Evolutionary conservation across 2,113 vertebrate species (phyloP).

Genomic region (Paralichthys olivaceus): DNA sequence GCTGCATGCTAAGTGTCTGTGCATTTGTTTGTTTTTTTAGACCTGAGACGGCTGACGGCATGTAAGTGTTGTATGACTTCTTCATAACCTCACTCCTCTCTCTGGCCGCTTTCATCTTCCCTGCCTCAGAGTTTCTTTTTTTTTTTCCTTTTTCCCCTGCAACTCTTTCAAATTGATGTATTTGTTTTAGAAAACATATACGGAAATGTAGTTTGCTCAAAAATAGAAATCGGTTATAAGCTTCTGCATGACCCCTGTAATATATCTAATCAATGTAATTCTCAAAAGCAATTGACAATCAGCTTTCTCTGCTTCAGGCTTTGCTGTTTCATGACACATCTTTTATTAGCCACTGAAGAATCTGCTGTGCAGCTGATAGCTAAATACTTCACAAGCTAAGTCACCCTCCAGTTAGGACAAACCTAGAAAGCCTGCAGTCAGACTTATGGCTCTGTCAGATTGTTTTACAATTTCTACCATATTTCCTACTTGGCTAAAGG

Average conservation of each 20-base stretch:
- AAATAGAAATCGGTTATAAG: not conserved
- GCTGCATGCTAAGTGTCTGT: constrained; percentile 87
- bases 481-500: no score
- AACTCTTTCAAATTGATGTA: not conserved
- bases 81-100: constrained; percentile 56
- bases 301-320: constrained; percentile 1
- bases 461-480: not conserved
- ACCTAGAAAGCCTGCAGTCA: not conserved
- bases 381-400: no score
- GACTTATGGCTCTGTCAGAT: not conserved
- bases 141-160: not conserved
- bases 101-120: not conserved
- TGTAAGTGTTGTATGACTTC: constrained; percentile 90
- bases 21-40: constrained; percentile 86
- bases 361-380: not conserved
- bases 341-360: not conserved
- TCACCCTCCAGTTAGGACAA: no score
- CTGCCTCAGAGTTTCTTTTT: not conserved
- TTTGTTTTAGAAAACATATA: no score
- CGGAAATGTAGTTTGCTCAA: not conserved
- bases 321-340: not conserved
- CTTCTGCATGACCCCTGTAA: not conserved
- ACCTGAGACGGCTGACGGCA: constrained; percentile 89
- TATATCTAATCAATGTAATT: not conserved
- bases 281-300: not conserved